Evolutionary conservation across 2,888 invertebrate species (phyloP), one percentile per base, ranked within the genome.

Genomic region (Capitulum mitella): DNA sequence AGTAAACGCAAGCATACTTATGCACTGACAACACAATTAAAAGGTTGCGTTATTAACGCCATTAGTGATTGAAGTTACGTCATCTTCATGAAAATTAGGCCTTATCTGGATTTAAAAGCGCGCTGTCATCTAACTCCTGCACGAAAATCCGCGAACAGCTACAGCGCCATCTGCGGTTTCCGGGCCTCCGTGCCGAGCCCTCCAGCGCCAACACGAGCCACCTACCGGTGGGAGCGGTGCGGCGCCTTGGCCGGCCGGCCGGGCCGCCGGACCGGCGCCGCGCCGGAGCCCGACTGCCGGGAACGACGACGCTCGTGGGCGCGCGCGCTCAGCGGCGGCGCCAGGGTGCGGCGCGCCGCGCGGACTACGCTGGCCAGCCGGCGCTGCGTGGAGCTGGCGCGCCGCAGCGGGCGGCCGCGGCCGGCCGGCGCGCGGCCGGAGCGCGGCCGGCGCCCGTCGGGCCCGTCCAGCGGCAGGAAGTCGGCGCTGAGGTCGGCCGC

Each of bases 301-400:
- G 51, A 51, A 5, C 51, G 8, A 16, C 58, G 58, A 6, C 29
- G n/a, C 58, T n/a, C n/a, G 29, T 10, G n/a, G 58, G 29, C 29
- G 8, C 29, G n/a, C 22, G 29, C 29, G 58, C 58, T 29, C 10
- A 29, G 64, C 34, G 32, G 64, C 1, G 34, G 32, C 14, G 64
- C 19, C 64, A 64, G 34, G 26, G 64, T 64, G 32, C 34, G 32
- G 16, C 64, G 34, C 3, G 64, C 64, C 34, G 16, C 16, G 64
- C 64, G 64, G 16, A 64, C 34, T 22, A 37, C 70, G 1, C 19
- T 16, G 22, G 19, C 22, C 37, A 34, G 70, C 22, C 26, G 70
- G 16, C 70, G 70, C 70, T 70, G 70, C 22, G 70, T 37, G 22
- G 22, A 19, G 70, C 70, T 70, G 70, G 70, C 37, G 37, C 70